phyloP scores from a whole-genome alignment of 2,888 invertebrate genomes.

The Plagiodera versicolora region DNA sequence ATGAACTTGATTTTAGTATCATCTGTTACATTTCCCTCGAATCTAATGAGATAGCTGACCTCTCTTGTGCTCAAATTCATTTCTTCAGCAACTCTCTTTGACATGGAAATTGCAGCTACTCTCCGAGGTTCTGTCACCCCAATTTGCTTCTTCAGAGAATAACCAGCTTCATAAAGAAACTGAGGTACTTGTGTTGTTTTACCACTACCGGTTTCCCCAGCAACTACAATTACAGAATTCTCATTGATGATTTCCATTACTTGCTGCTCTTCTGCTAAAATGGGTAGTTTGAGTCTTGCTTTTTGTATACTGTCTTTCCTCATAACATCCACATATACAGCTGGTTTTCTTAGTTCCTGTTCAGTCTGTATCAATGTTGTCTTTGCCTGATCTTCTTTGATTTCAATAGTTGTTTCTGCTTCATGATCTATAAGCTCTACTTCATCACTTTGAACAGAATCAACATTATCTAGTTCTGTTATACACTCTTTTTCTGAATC shows the following conservation, averaged over 20 bases:
- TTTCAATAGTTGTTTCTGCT: conserved; percentile 26
- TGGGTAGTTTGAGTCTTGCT: conserved; percentile 84
- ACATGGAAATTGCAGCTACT: conserved; percentile 97
- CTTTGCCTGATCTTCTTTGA: conserved; percentile 24
- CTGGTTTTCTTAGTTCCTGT: conserved; percentile 54
- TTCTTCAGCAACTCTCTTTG: conserved; percentile 86
- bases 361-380: not conserved
- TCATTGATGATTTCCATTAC: conserved; percentile 96
- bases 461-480: not conserved
- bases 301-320: conserved; percentile 79
- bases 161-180: conserved; percentile 95
- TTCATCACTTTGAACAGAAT: conserved; percentile 7
- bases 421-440: conserved; percentile 19
- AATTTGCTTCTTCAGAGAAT: conserved; percentile 78
- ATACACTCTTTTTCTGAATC: not conserved
- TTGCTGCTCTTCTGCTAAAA: conserved; percentile 88
- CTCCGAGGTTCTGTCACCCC: conserved; percentile 96
- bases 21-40: conserved; percentile 88
- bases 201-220: conserved; percentile 68
- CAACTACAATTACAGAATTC: conserved; percentile 81
- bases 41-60: conserved; percentile 91
- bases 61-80: conserved; percentile 74
- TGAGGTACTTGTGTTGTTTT: conserved; percentile 99
- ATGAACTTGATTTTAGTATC: conserved; percentile 96
- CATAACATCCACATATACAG: conserved; percentile 74